Base-by-base conservation (phyloP, 1,140 invertebrate genomes). In the Chelonus insularis region DNA sequence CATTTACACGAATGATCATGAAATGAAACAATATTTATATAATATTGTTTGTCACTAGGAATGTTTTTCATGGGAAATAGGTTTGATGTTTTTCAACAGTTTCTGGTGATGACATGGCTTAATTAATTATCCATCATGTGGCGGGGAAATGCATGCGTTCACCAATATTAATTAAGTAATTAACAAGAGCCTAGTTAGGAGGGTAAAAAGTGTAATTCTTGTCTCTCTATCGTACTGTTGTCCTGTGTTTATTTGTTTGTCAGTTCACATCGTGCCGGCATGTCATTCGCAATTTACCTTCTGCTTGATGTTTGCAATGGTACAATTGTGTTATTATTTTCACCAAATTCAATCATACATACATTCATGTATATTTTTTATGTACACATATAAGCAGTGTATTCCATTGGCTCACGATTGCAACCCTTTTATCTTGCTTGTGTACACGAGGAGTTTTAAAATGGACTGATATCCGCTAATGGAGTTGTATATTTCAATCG, bases 91-190 rank as follows among this genome's bases (percentile, higher is more conserved):
- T 39, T 55, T 8, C 34, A 37, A 55, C 25, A 23, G 25, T 39
- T 12, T 37, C 52, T 37, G 34, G 32, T 18, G 16, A 56, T 56
- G 54, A 54, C 34, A 9, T 39, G 32, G 39, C 23, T 56, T 56
- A 45, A 56, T 56, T 25, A 29, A 21, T 43, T 25, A 56, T 41
- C 43, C 41, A 47, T 47, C 56, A 58, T 34, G 39, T 50, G 8
- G 43, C 34, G 52, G 34, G 29, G 21, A 57, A 48, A 57, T 48
- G 39, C 51, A 47, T 37, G 29, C 16, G 45, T 21, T 21, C 23
- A 59, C 52, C 39, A 37, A 55, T 57, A 60, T 60, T 64, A 64
- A 64, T 64, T 60, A 60, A 64, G 58, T 64, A 61, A 64, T 60
- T 54, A 64, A 64, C 23, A 39, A 48, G 21, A 23, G 9, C 41